These are phyloP conservation scores for Iguana delicatissima DNA, from an alignment of 2,797 vertebrate species.

Conservation along the genomic window DNA sequence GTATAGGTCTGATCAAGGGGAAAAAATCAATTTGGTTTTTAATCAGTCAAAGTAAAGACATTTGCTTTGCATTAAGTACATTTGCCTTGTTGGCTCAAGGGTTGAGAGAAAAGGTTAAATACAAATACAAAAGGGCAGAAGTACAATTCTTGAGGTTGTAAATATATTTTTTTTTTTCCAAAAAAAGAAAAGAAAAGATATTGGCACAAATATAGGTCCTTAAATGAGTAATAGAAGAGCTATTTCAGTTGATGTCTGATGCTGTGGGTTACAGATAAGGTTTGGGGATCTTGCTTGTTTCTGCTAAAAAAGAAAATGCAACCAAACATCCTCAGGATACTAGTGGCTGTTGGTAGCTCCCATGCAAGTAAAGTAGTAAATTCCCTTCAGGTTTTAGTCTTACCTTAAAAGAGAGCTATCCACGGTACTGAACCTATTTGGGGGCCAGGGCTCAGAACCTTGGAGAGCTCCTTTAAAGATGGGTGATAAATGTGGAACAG, in stretches of 20 bases:
- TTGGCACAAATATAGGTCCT: neutral
- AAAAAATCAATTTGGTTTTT: conserved; percentile 51
- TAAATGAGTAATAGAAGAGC: neutral
- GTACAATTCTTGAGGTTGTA: conserved; percentile 7
- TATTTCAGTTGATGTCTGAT: neutral
- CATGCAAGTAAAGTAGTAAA: too few relatives aligned
- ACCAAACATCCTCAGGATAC: neutral
- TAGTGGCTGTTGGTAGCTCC: neutral
- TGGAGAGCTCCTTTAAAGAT: too few relatives aligned
- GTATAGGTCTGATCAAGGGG: conserved; percentile 34
- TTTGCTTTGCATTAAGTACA: conserved; percentile 49
- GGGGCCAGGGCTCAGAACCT: too few relatives aligned
- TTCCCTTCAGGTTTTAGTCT: too few relatives aligned
- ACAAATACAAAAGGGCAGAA: conserved; percentile 38
- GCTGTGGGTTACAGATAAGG: neutral
- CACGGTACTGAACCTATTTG: too few relatives aligned
- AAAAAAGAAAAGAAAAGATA: neutral
- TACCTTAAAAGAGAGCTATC: too few relatives aligned
- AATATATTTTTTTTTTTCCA: neutral
- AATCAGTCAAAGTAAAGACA: conserved; percentile 53
- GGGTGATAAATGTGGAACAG: too few relatives aligned
- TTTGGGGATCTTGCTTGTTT: neutral
- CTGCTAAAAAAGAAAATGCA: neutral
- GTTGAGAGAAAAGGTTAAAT: conserved; percentile 45
- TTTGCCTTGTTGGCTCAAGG: conserved; percentile 38